Evolutionary conservation across 1,140 invertebrate species (phyloP).

Genomic region (Xylocopa sonorina): DNA sequence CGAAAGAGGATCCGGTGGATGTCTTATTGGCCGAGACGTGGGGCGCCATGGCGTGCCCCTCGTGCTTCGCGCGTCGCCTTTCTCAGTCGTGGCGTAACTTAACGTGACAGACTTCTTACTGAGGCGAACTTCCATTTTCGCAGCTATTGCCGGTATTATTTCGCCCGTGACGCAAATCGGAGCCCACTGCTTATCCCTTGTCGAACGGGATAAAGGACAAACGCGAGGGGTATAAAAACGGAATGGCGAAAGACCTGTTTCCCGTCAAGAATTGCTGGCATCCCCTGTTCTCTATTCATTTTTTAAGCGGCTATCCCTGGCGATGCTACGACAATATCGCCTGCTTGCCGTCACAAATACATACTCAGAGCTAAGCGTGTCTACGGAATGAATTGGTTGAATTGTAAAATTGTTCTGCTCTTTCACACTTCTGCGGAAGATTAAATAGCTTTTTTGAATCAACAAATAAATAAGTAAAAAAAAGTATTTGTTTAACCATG

Average conservation of each 20-base stretch:
- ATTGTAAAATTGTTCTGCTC: no score
- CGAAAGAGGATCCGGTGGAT: background rate
- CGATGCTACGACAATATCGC: no score
- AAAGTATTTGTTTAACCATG: no score
- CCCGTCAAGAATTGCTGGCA: no score
- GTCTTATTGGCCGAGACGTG: constrained; percentile 14
- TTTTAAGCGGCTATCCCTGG: no score
- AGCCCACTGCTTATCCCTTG: background rate
- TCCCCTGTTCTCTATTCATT: no score
- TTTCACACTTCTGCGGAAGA: no score
- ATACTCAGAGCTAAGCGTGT: no score
- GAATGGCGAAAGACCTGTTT: background rate
- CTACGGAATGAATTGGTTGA: no score
- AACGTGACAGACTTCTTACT: constrained; percentile 35
- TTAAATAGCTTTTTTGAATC: no score
- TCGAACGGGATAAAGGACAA: background rate
- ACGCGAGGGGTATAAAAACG: background rate
- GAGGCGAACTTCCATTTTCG: background rate
- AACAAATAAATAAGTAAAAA: no score
- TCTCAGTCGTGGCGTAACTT: constrained; percentile 19
- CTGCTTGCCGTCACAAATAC: no score
- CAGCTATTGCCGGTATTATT: constrained; percentile 39
- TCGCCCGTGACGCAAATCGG: constrained; percentile 13
- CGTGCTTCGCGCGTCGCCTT: background rate
- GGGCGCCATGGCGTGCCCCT: background rate